Base-by-base conservation (phyloP, 1,140 invertebrate genomes). In the Drosophila malerkotliana region DNA sequence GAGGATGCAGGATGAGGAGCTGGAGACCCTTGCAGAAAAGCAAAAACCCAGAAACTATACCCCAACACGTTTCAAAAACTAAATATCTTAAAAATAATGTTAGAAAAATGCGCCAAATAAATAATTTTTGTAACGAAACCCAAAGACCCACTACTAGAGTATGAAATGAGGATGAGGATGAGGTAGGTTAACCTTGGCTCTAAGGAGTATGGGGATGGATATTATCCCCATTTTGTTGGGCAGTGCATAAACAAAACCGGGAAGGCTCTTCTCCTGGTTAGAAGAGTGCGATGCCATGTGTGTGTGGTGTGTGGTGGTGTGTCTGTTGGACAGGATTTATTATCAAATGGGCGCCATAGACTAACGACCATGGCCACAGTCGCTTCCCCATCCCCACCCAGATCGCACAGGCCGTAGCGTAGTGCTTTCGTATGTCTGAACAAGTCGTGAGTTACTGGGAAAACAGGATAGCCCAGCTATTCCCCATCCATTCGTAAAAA, bases 381-480 rank as follows among this genome's bases (percentile, higher is more conserved):
- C 59, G 71, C 71, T 56, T 41, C n/a, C 6, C 18, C 8, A 8
- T 15, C 47, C 1, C 39, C 34, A 30, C 2, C 8, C 8, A 12
- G 63, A 69, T 69, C 9, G 26, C 30, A 66, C 24, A 44, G 37
- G 14, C 52, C 62, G 68, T 21, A 60, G 39, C 62, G 68, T 28
- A 60, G 39, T 51, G 53, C 54, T 55, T 48, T 77, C 52, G 37
- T 62, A 37, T 72, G 55, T 59, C 26, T 76, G 71, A 53, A 45
- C 52, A 51, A 72, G 68, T 61, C n/a, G n/a, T n/a, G 18, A 18
- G 18, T 18, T 18, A 18, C 18, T 99, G 98, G 18, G 98, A 99
- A 92, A 99, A 99, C 12, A 99, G 92, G 63, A 99, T 96, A 15
- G 95, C 96, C 98, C 98, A 99, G 15, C 97, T 98, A 79, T 96